Evolutionary conservation across 2,797 vertebrate species (phyloP).

Genomic region (Calcarius lapponicus): DNA sequence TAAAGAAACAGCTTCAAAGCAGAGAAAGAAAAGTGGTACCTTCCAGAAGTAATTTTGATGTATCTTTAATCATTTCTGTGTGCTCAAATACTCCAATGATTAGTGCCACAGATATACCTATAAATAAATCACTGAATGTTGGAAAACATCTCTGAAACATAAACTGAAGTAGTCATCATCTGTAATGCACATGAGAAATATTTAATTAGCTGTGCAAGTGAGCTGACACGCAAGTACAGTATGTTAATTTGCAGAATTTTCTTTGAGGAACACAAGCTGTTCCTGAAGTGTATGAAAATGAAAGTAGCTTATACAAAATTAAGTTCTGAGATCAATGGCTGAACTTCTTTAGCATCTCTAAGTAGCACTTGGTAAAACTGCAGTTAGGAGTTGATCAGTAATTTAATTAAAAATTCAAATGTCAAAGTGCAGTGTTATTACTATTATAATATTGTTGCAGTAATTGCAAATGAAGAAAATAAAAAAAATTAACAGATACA

Average conservation of each 20-base stretch:
- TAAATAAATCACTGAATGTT: conserved; percentile 61
- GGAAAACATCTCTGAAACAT: conserved; percentile 55
- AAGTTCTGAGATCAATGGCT: conserved; percentile 8
- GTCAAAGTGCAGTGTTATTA: background rate
- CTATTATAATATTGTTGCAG: background rate
- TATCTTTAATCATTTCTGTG: conserved; percentile 62
- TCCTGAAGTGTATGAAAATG: conserved; percentile 17
- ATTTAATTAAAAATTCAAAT: background rate
- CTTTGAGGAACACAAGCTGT: conserved; percentile 39
- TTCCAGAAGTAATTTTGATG: conserved; percentile 65
- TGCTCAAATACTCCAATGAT: conserved; percentile 54
- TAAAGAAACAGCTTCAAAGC: conserved; percentile 57
- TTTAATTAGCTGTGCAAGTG: conserved; percentile 52
- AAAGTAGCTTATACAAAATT: conserved; percentile 35
- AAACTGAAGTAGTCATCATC: conserved; percentile 45
- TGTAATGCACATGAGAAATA: conserved; percentile 48
- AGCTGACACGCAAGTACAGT: conserved; percentile 22
- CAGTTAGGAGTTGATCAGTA: background rate
- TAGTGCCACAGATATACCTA: conserved; percentile 35
- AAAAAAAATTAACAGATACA: background rate
- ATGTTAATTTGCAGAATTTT: conserved; percentile 44
- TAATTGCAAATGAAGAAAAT: background rate
- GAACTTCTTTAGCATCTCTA: background rate
- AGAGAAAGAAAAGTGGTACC: conserved; percentile 20
- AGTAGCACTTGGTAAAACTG: background rate